Evolutionary conservation across 23 tunicate genomes (phyloP).

Genomic region (Ascidia mentula): DNA sequence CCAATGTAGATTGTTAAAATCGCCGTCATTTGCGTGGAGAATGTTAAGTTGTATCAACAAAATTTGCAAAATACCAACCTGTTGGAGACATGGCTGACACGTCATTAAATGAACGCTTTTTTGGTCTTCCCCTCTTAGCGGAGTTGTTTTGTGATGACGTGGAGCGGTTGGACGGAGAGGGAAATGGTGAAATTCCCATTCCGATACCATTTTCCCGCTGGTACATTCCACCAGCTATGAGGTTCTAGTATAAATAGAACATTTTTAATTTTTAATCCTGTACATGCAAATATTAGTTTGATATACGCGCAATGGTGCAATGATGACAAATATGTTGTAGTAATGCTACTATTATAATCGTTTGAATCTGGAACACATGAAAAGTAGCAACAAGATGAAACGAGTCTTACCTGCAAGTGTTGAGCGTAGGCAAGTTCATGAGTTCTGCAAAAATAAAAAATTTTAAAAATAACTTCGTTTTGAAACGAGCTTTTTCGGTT

Average conservation of each 20-base stretch:
- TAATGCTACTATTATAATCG: too few species aligned
- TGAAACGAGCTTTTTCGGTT: background rate
- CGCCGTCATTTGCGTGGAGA: background rate
- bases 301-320: background rate
- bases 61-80: background rate
- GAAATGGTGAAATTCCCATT: background rate
- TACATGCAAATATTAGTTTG: background rate
- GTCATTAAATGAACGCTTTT: constrained; percentile 45
- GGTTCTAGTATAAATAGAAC: background rate
- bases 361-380: too few species aligned
- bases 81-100: constrained; percentile 24
- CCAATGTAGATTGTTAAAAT: background rate
- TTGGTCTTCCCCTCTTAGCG: constrained; percentile 55
- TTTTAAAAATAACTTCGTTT: background rate
- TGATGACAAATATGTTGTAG: background rate
- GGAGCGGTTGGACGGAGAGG: background rate
- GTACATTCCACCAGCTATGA: constrained; percentile 17
- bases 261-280: background rate
- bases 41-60: background rate
- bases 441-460: background rate
- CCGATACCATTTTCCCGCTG: constrained; percentile 19
- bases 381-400: too few species aligned
- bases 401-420: constrained; percentile 39
- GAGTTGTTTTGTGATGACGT: background rate
- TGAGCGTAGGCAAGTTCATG: constrained; percentile 21